phyloP scores from a whole-genome alignment of 2,888 invertebrate genomes.

The Trachelus iudaicus region DNA sequence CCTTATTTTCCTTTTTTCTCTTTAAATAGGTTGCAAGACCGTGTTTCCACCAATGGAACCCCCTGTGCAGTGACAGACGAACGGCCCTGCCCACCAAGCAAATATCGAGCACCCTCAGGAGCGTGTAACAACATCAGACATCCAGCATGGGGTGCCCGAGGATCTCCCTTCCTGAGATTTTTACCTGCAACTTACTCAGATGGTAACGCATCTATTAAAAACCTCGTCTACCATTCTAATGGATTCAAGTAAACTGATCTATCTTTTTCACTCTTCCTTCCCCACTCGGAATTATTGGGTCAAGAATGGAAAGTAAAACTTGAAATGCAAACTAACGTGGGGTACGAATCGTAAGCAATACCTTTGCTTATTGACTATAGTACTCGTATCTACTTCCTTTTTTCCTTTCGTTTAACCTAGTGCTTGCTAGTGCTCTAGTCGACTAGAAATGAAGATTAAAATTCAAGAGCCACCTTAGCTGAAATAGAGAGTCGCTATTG shows the following conservation, averaged over 20 bases:
- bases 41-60: conserved; percentile 31
- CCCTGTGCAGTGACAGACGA: conserved; percentile 59
- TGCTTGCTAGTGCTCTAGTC: conserved; percentile 7
- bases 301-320: conserved; percentile 60
- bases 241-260: not conserved
- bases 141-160: conserved; percentile 84
- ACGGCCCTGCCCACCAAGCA: conserved; percentile 82
- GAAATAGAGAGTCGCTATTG: conserved; percentile 51
- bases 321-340: conserved; percentile 33
- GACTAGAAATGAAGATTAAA: conserved; percentile 60
- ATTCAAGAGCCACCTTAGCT: conserved; percentile 45
- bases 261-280: not conserved
- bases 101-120: conserved; percentile 83
- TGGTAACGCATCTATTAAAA: conserved; percentile 68
- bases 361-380: not conserved
- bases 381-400: not conserved
- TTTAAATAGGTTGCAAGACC: conserved; percentile 41
- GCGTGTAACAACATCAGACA: conserved; percentile 91
- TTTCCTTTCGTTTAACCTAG: not conserved
- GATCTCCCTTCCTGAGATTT: conserved; percentile 80
- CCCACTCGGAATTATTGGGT: conserved; percentile 11
- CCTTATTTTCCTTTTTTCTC: not conserved
- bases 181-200: conserved; percentile 80
- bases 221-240: not conserved
- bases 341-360: not conserved